A percentile compares a stretch with the other conserved stretches of the same genome.
phyloP scores from a whole-genome alignment of 1,140 invertebrate genomes.

The Plectrocnemia conspersa region DNA sequence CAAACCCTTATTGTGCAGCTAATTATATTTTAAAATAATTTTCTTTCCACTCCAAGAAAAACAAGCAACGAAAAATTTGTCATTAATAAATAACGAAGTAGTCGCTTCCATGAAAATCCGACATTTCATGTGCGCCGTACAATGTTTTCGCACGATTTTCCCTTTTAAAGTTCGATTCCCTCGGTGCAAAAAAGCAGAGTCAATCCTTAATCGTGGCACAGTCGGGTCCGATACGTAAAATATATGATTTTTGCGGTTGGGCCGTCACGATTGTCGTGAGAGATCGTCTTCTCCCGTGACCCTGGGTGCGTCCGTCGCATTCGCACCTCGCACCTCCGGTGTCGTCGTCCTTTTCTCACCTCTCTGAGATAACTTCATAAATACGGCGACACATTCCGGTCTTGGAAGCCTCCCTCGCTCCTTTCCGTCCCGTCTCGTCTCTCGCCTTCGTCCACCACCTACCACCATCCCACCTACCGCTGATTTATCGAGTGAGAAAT shows the following conservation, averaged over 20 bases:
- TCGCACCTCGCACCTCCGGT: slow-evolving; percentile 5
- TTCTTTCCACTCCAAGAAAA: too few species aligned
- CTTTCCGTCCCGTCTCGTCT: slow-evolving; percentile 4
- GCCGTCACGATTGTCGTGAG: slow-evolving; percentile 35
- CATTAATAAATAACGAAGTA: slow-evolving; percentile 1
- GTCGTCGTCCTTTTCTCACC: slow-evolving; percentile 6
- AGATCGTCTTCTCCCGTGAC: slow-evolving; percentile 27
- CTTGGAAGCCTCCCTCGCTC: slow-evolving; percentile 21
- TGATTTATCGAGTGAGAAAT: slow-evolving; percentile 48
- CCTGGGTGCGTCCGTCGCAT: slow-evolving; percentile 12
- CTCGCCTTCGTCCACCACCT: slow-evolving; percentile 13
- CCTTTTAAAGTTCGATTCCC: too few species aligned
- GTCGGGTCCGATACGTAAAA: slow-evolving; percentile 6
- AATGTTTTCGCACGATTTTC: too few species aligned
- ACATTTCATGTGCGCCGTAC: too few species aligned
- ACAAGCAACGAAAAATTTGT: too few species aligned
- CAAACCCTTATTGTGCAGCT: too few species aligned
- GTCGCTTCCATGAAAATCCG: too few species aligned
- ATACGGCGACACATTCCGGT: slow-evolving; percentile 34
- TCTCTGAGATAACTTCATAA: slow-evolving; percentile 33
- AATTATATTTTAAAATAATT: too few species aligned
- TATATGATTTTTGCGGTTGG: slow-evolving; percentile 22
- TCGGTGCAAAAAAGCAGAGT: too few species aligned
- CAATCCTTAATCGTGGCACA: too few species aligned
- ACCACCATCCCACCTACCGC: slow-evolving; percentile 20